Percentiles rank a stretch among this genome's conserved stretches.
Conservation (phyloP, 2,113 vertebrate species). For the Ranitomeya variabilis region DNA sequence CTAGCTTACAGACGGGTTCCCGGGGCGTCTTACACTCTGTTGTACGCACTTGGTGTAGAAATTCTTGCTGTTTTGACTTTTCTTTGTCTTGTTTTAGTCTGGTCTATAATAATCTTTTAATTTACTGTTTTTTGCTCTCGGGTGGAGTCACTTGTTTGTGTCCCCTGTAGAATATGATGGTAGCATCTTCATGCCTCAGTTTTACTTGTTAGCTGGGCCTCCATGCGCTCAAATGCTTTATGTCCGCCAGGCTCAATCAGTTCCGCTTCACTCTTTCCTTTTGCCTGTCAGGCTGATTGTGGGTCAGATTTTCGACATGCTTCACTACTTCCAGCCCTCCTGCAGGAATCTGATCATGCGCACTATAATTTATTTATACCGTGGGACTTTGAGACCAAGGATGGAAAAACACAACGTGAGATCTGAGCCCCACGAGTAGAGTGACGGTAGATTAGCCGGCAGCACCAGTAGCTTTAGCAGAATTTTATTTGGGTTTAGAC, state of each 20-base stretch:
- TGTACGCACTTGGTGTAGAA: too few relatives aligned
- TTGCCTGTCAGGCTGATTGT: slow-evolving; percentile 24
- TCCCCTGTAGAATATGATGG: too few relatives aligned
- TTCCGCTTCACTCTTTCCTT: slow-evolving; percentile 40
- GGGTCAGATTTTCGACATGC: slow-evolving; percentile 35
- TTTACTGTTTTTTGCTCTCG: too few relatives aligned
- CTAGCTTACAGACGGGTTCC: too few relatives aligned
- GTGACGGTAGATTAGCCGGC: too few relatives aligned
- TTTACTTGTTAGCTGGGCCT: background rate
- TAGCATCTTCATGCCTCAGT: background rate
- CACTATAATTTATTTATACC: background rate
- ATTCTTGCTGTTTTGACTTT: too few relatives aligned
- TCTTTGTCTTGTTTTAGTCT: too few relatives aligned
- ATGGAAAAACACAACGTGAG: slow-evolving; percentile 1
- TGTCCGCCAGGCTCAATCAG: slow-evolving; percentile 37
- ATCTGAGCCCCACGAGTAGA: too few relatives aligned
- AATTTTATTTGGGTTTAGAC: background rate
- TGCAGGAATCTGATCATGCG: slow-evolving; percentile 12
- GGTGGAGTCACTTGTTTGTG: too few relatives aligned
- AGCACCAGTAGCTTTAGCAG: background rate
- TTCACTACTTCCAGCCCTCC: slow-evolving; percentile 30
- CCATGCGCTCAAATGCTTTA: background rate
- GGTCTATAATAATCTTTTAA: too few relatives aligned
- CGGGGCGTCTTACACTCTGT: too few relatives aligned
- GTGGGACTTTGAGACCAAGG: background rate